Evolutionary conservation across 2,797 vertebrate species (phyloP).

Genomic region (Muscicapa striata): DNA sequence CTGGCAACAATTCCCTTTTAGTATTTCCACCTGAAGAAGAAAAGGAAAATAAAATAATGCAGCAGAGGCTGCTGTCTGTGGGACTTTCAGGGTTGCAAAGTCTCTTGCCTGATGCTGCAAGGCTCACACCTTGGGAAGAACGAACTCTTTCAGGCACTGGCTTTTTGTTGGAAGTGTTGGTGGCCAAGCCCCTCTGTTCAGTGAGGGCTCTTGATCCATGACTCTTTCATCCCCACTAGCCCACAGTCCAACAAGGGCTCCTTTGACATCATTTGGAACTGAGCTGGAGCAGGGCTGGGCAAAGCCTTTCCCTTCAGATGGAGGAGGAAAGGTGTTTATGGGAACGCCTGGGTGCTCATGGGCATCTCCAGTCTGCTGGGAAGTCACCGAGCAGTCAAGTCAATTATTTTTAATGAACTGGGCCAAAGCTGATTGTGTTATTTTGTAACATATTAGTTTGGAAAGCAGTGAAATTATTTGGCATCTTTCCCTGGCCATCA

Average conservation of each 20-base stretch:
- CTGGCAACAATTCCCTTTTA: background rate
- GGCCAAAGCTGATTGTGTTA: slow-evolving; percentile 53
- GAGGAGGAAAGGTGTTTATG: slow-evolving; percentile 27
- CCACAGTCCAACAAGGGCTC: background rate
- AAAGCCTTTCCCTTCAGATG: background rate
- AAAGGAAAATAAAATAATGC: background rate
- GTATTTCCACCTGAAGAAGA: background rate
- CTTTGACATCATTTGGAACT: slow-evolving; percentile 11
- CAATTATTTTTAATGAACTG: slow-evolving; percentile 71
- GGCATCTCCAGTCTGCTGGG: background rate
- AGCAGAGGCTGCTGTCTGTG: background rate
- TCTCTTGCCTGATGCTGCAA: background rate
- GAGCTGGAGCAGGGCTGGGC: background rate
- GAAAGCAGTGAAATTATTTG: slow-evolving; percentile 66
- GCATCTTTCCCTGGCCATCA: slow-evolving; percentile 60
- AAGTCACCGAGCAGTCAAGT: slow-evolving; percentile 52
- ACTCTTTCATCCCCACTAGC: background rate
- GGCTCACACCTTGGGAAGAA: background rate
- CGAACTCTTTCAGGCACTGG: background rate
- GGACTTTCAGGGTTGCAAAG: background rate
- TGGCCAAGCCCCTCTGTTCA: background rate
- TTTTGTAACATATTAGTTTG: slow-evolving; percentile 59
- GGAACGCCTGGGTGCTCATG: background rate
- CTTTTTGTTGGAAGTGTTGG: background rate
- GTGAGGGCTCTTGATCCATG: background rate